Conservation (phyloP, 1,140 invertebrate genomes). For the Antheraea mylitta region DNA sequence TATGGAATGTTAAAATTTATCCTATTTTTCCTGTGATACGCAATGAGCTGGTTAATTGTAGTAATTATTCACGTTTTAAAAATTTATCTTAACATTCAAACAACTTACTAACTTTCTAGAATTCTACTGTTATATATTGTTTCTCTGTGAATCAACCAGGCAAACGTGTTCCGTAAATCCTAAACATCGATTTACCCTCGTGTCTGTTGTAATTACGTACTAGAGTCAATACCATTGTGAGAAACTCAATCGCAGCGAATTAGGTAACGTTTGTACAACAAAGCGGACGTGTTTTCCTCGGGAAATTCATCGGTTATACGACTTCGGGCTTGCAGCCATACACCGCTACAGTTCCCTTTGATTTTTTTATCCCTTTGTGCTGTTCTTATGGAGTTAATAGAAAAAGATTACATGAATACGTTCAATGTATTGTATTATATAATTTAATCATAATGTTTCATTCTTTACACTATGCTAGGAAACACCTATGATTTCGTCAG, state of each 20-base stretch:
- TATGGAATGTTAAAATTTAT: no score
- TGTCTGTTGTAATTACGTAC: not conserved
- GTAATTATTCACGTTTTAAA: no score
- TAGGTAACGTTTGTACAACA: not conserved
- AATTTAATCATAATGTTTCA: no score
- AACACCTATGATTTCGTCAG: no score
- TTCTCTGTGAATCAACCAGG: not conserved
- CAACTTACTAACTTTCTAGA: no score
- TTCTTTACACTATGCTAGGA: no score
- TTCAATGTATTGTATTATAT: no score
- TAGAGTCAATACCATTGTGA: conserved; percentile 2
- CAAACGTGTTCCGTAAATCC: not conserved
- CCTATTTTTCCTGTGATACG: no score
- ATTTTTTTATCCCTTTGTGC: not conserved
- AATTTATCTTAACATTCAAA: no score
- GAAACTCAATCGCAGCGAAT: conserved; percentile 2
- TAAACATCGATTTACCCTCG: not conserved
- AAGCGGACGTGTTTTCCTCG: not conserved
- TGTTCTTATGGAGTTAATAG: not conserved
- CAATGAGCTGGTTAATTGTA: no score
- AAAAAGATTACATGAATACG: no score
- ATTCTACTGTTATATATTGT: no score
- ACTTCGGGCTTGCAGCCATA: not conserved
- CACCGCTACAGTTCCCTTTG: not conserved
- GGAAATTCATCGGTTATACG: conserved; percentile 1